Percentiles rank a stretch among this genome's conserved stretches.
These are phyloP conservation scores for Drosophila nigrodunni DNA, from an alignment of 1,140 invertebrate species.

Conservation along the genomic window DNA sequence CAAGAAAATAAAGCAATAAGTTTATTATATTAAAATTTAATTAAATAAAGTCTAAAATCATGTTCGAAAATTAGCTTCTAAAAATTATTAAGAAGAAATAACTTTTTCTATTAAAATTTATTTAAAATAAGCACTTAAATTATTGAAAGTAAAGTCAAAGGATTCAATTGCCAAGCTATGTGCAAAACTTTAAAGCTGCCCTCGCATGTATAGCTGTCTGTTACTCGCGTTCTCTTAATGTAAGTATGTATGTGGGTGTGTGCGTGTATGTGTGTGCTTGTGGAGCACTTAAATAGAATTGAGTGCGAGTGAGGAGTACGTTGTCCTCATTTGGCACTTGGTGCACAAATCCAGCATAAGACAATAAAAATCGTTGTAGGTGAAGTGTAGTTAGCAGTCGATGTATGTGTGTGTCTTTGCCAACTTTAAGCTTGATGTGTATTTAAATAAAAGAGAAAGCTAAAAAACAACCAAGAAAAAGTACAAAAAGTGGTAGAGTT, in stretches of 20 bases:
- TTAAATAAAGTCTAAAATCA: too few relatives aligned
- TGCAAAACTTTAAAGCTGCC: constrained; percentile 11
- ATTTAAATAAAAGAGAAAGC: constrained; percentile 42
- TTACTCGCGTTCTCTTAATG: constrained; percentile 10
- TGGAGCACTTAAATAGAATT: constrained; percentile 73
- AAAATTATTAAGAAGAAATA: too few relatives aligned
- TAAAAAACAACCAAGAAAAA: constrained; percentile 30
- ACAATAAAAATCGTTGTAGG: constrained; percentile 62
- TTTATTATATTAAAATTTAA: too few relatives aligned
- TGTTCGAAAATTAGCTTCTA: too few relatives aligned
- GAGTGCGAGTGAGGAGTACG: constrained; percentile 64
- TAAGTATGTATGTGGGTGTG: not conserved
- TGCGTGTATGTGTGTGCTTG: constrained; percentile 28
- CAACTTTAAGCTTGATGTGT: constrained; percentile 53
- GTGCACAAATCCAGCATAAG: constrained; percentile 69
- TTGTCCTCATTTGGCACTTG: constrained; percentile 71
- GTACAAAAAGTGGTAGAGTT: constrained; percentile 16
- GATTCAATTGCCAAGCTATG: too few relatives aligned
- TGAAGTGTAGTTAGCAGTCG: constrained; percentile 37
- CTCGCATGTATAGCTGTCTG: constrained; percentile 16
- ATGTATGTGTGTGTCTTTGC: constrained; percentile 11
- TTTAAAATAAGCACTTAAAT: too few relatives aligned
- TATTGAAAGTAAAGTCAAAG: too few relatives aligned
- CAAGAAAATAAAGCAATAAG: too few relatives aligned
- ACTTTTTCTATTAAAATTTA: too few relatives aligned